Evolutionary conservation across 2,797 vertebrate genomes (phyloP).

Genomic region (Tragelaphus oryx): DNA sequence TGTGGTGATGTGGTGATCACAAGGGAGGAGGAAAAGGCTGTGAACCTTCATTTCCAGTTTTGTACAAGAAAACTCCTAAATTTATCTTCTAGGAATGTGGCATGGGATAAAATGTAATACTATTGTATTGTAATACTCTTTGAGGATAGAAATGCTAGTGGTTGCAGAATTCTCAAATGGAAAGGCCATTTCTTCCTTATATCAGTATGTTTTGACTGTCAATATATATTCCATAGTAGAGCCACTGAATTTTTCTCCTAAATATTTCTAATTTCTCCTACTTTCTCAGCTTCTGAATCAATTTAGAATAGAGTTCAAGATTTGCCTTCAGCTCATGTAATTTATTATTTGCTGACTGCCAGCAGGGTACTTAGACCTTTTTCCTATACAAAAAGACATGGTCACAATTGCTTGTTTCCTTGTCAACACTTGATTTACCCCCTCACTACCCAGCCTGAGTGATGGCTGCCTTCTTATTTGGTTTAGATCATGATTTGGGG

Average conservation of each 20-base stretch:
- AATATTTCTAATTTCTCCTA: background rate
- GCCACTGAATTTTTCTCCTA: background rate
- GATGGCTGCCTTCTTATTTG: slow-evolving; percentile 19
- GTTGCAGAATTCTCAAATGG: background rate
- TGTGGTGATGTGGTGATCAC: background rate
- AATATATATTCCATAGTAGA: background rate
- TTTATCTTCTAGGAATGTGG: background rate
- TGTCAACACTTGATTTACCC: slow-evolving; percentile 31
- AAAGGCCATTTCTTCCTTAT: background rate
- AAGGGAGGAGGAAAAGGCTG: background rate
- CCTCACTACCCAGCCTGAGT: background rate
- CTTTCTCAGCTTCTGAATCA: slow-evolving; percentile 23
- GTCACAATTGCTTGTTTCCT: slow-evolving; percentile 44
- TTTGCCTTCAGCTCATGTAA: slow-evolving; percentile 13
- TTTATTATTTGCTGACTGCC: slow-evolving; percentile 46
- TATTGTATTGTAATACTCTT: background rate
- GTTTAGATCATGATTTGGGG: slow-evolving; percentile 26
- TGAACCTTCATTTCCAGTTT: background rate
- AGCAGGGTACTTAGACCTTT: background rate
- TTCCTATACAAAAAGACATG: background rate
- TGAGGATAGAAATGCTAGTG: background rate
- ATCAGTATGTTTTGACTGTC: background rate
- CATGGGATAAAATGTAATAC: background rate
- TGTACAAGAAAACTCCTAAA: background rate
- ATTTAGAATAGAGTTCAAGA: slow-evolving; percentile 5